Conservation (phyloP, 2,797 vertebrate species). For the Argyrosomus regius region DNA sequence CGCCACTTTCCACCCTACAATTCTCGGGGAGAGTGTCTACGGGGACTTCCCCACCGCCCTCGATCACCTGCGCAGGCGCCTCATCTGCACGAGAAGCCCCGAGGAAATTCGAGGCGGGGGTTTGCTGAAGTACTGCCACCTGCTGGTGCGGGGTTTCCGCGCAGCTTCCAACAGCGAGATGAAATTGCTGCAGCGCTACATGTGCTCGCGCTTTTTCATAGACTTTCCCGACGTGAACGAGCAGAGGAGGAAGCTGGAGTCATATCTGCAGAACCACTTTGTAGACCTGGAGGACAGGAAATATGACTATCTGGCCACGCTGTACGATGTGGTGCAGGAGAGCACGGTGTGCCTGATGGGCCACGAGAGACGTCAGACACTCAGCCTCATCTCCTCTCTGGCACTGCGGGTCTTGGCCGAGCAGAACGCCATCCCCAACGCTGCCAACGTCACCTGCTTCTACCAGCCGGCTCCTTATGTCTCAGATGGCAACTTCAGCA, state of each 20-base stretch:
- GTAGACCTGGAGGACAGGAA: conserved; percentile 97
- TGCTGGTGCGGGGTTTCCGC: conserved; percentile 95
- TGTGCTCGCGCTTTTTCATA: conserved; percentile 99
- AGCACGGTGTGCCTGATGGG: conserved; percentile 99
- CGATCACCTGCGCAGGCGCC: conserved; percentile 94
- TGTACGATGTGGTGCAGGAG: conserved; percentile 95
- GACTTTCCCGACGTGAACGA: conserved; percentile 95
- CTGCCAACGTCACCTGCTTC: conserved; percentile 98
- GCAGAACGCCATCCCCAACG: conserved; percentile 96
- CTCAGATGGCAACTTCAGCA: conserved; percentile 97
- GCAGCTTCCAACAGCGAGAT: conserved; percentile 92
- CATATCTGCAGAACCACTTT: conserved; percentile 99
- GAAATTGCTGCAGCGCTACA: conserved; percentile 97
- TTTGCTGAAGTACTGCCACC: conserved; percentile 98
- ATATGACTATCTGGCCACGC: conserved; percentile 97
- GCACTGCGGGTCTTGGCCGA: conserved; percentile 94
- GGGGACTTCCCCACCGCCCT: conserved; percentile 95
- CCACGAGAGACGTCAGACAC: conserved; percentile 95
- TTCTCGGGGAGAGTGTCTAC: conserved; percentile 97
- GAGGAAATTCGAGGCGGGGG: conserved; percentile 99
- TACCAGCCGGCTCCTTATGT: conserved; percentile 98
- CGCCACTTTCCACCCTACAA: conserved; percentile 96
- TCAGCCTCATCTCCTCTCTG: conserved; percentile 95
- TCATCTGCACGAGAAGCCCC: conserved; percentile 95
- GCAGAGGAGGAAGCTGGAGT: conserved; percentile 96